These are phyloP conservation scores for Erethizon dorsatum DNA, from an alignment of 2,797 vertebrate genomes.

Conservation along the genomic window DNA sequence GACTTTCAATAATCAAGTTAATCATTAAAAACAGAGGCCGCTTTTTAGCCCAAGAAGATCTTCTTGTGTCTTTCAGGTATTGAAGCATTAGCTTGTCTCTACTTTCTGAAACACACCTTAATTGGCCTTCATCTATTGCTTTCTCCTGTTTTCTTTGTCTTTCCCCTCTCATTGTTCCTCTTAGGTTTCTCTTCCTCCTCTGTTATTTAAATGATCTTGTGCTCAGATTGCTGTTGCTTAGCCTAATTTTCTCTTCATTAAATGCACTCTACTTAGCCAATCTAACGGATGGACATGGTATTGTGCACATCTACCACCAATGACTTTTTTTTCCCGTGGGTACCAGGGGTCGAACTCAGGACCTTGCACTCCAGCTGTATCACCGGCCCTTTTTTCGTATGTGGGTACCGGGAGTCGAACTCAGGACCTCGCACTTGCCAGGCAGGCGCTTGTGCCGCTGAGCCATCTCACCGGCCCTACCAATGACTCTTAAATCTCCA, in stretches of 20 bases:
- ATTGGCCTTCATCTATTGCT: neutral
- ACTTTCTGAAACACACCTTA: neutral
- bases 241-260: neutral
- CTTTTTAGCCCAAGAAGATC: neutral
- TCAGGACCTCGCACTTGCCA: no score
- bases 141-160: neutral
- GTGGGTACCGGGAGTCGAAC: no score
- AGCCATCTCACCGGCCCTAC: neutral
- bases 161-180: neutral
- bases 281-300: neutral
- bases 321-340: no score
- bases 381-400: no score
- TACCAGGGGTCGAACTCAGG: no score
- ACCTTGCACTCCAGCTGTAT: no score
- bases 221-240: neutral
- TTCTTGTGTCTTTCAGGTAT: neutral
- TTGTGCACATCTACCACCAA: neutral
- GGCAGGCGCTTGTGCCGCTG: no score
- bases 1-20: neutral
- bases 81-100: neutral
- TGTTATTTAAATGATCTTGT: neutral
- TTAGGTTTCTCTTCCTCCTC: conserved; percentile 1
- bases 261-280: neutral
- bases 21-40: neutral
- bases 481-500: neutral